Evolutionary conservation across 2,888 invertebrate genomes (phyloP).

Genomic region (Trachelus iudaicus): DNA sequence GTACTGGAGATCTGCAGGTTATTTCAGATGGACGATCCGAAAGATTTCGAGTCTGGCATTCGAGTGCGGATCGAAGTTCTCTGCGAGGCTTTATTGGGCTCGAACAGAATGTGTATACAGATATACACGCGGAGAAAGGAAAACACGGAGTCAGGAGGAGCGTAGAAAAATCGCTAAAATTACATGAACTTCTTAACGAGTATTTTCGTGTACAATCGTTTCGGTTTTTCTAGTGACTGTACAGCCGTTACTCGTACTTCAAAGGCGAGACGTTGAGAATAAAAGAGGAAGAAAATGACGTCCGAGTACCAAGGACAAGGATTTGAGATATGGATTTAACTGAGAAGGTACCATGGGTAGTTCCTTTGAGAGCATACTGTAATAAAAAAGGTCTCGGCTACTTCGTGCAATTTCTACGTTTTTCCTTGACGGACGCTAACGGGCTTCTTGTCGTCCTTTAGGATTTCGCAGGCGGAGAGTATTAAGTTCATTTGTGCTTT

Average conservation of each 20-base stretch:
- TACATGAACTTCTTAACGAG: background rate
- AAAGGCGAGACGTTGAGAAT: background rate
- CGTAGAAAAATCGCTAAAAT: background rate
- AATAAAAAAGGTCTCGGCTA: background rate
- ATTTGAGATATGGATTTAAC: background rate
- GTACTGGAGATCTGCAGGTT: slow-evolving; percentile 26
- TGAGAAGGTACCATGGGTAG: background rate
- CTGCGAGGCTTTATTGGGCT: slow-evolving; percentile 45
- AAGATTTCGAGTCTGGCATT: slow-evolving; percentile 44
- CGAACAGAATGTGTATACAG: background rate
- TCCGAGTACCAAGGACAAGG: background rate
- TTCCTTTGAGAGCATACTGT: background rate
- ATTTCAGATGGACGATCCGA: slow-evolving; percentile 45
- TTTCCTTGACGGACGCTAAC: background rate
- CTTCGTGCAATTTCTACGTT: background rate
- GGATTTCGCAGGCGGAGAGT: background rate
- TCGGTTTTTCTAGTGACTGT: background rate
- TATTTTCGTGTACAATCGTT: background rate
- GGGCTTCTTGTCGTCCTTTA: background rate
- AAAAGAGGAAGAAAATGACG: background rate
- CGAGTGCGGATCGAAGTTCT: slow-evolving; percentile 46
- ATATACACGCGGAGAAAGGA: background rate
- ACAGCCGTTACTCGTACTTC: background rate
- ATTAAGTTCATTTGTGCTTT: background rate
- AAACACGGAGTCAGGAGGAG: background rate